Base-by-base conservation (phyloP, 2,113 vertebrate genomes). In the Nibea albiflora region DNA sequence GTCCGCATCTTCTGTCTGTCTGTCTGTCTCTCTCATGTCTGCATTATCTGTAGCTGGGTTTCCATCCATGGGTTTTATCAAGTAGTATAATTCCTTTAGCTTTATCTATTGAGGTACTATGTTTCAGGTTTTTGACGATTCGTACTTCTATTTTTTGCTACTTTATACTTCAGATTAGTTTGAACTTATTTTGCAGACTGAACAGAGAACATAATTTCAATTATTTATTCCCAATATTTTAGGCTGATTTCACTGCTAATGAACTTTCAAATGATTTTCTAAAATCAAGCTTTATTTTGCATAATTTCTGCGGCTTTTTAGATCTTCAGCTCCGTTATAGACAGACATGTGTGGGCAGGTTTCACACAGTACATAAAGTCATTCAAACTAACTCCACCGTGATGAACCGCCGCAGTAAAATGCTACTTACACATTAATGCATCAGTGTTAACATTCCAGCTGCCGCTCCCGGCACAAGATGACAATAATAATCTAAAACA, bases 31-130 rank as follows among this genome's bases (percentile, higher is more conserved):
- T 72, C 47, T 81, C 57, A 46, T 66, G 81, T 85, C 88, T 64
- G 68, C 80, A 67, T 71, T 58, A 28, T 66, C 49, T 42, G 24
- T 39, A 1, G 42, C 62, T 20, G 39, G 20, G 71, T 91, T 88
- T 89, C 90, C 90, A 91, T 89, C 87, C 90, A 88, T 78, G n/a
- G 26, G 24, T 2, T 11, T 52, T 53, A 20, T 26, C 5, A 64
- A 28, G 1, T 39, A 11, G 14, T 42, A 31, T 61, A 11, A 49
- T 15, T 8, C 22, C 35, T 61, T 50, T 26, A 31, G 7, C 5
- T 50, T 60, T 47, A 5, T n/a, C n/a, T n/a, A 39, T 42, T 62
- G 20, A n/a, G 1, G 1, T 6, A 3, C 31, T 39, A 17, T 28
- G 6, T 56, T 56, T 12, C 1, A 26, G 14, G 24, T 17, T 17